Conservation (phyloP, 2,797 vertebrate genomes). For the Pteronotus mesoamericanus region DNA sequence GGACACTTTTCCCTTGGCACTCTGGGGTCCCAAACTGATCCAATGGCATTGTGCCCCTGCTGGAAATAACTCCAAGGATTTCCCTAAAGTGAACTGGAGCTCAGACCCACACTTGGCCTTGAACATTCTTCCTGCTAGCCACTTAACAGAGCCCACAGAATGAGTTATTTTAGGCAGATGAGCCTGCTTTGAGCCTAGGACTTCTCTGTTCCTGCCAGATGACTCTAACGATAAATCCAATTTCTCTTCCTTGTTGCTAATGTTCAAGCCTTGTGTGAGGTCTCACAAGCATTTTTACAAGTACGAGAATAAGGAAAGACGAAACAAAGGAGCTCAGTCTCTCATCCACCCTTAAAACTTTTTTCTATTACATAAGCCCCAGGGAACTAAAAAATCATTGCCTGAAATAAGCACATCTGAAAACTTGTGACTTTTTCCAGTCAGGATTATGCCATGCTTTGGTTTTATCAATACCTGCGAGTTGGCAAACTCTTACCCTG, state of each 20-base stretch:
- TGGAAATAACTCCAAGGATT: neutral
- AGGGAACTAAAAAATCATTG: neutral
- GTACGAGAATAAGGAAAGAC: neutral
- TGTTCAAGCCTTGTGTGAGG: neutral
- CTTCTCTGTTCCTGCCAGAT: neutral
- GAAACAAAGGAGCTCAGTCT: neutral
- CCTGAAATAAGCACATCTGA: neutral
- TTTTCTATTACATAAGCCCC: neutral
- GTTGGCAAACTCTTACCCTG: too few species aligned
- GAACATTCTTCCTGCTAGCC: neutral
- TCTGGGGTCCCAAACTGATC: neutral
- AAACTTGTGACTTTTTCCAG: neutral
- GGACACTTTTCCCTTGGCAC: neutral
- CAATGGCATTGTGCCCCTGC: neutral
- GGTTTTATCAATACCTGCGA: neutral
- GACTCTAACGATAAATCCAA: neutral
- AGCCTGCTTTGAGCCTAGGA: neutral
- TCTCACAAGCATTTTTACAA: conserved; percentile 38
- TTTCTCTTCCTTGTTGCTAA: neutral
- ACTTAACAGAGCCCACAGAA: neutral
- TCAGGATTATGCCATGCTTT: neutral
- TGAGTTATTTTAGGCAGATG: neutral
- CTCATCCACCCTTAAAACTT: neutral
- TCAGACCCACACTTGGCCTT: neutral
- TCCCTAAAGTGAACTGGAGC: neutral